Percentiles rank a stretch among this genome's conserved stretches.
phyloP scores from a whole-genome alignment of 2,888 invertebrate genomes.

The Trachelus iudaicus region DNA sequence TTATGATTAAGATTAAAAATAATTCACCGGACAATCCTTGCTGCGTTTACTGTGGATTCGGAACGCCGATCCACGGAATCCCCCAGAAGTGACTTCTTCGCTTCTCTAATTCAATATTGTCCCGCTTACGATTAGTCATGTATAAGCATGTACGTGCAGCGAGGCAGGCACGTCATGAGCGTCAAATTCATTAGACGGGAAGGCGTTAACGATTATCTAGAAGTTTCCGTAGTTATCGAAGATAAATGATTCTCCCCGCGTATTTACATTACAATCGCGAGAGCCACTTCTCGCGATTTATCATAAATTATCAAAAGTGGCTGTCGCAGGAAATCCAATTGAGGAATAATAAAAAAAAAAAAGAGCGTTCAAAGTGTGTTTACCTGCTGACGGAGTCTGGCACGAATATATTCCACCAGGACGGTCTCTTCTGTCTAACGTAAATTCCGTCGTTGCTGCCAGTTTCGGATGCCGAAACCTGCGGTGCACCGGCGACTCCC shows the following conservation, averaged over 20 bases:
- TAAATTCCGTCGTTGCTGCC: constrained; percentile 66
- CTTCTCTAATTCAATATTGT: not conserved
- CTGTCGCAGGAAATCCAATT: not conserved
- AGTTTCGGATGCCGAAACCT: constrained; percentile 65
- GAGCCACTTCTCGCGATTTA: not conserved
- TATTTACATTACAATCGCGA: not conserved
- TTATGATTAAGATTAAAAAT: not conserved
- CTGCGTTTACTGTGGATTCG: not conserved
- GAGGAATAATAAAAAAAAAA: not conserved
- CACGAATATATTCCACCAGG: constrained; percentile 91
- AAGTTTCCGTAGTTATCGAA: not conserved
- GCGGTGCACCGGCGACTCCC: constrained; percentile 65
- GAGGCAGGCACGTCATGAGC: not conserved
- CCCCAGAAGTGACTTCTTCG: not conserved
- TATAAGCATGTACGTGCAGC: not conserved
- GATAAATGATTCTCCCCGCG: not conserved
- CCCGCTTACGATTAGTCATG: not conserved
- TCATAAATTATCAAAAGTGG: not conserved
- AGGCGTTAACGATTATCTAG: not conserved
- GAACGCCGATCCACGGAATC: not conserved
- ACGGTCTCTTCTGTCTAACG: constrained; percentile 78
- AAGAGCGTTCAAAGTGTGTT: not conserved
- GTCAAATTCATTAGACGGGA: not conserved
- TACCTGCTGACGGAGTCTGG: constrained; percentile 70
- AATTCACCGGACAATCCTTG: not conserved